These are phyloP conservation scores for Prorops nasuta DNA, from an alignment of 1,140 invertebrate genomes.

Conservation along the genomic window DNA sequence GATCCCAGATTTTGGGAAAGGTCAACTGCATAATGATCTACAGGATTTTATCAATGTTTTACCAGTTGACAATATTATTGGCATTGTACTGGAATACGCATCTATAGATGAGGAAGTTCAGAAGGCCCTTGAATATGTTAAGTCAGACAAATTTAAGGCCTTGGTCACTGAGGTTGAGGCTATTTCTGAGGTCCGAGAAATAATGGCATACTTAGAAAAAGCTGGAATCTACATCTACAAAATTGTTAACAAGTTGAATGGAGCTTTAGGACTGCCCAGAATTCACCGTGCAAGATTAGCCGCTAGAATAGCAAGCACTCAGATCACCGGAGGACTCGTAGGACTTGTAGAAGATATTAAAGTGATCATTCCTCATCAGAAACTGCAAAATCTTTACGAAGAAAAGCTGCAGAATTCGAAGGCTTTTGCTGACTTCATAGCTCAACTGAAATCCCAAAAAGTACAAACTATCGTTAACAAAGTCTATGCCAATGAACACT, in stretches of 20 bases:
- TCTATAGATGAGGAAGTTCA: conserved; percentile 26
- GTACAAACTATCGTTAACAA: conserved; percentile 14
- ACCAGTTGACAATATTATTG: conserved; percentile 10
- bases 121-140: conserved; percentile 6
- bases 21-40: conserved; percentile 16
- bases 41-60: conserved; percentile 20
- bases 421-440: conserved; percentile 23
- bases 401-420: conserved; percentile 27
- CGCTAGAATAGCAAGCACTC: not conserved
- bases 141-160: conserved; percentile 21
- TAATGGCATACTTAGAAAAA: conserved; percentile 17
- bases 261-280: conserved; percentile 15
- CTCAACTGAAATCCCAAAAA: conserved; percentile 18
- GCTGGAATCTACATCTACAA: conserved; percentile 15
- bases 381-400: conserved; percentile 28
- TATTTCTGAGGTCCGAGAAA: conserved; percentile 13
- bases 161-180: conserved; percentile 19
- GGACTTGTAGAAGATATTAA: conserved; percentile 27
- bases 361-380: conserved; percentile 24
- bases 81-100: conserved; percentile 7
- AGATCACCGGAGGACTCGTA: conserved; percentile 21
- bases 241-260: conserved; percentile 11
- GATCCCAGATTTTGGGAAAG: conserved; percentile 11
- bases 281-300: not conserved
- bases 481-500: not conserved